These are phyloP conservation scores for Scomber colias DNA, from an alignment of 2,113 vertebrate genomes.

Conservation along the genomic window DNA sequence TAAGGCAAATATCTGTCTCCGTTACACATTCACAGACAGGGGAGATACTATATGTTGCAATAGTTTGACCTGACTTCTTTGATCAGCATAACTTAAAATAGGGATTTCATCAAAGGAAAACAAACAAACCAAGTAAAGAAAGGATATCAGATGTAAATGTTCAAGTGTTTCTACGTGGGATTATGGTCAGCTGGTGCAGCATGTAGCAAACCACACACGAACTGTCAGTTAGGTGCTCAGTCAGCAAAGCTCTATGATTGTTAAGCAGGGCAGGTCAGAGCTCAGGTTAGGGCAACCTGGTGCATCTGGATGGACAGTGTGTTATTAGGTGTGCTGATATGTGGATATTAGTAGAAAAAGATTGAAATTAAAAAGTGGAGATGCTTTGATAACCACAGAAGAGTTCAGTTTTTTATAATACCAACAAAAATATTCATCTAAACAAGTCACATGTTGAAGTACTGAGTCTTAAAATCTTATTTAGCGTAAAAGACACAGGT, in stretches of 20 bases:
- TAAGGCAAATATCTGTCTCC: constrained; percentile 79
- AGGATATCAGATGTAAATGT: constrained; percentile 26
- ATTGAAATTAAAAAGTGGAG: constrained; percentile 49
- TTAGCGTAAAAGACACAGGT: not conserved
- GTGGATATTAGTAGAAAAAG: constrained; percentile 61
- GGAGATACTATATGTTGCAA: constrained; percentile 32
- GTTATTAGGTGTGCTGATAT: constrained; percentile 54
- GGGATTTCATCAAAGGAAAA: constrained; percentile 9
- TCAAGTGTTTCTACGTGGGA: constrained; percentile 21
- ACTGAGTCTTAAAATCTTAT: not conserved
- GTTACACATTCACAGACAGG: constrained; percentile 72
- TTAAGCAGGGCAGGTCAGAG: constrained; percentile 22
- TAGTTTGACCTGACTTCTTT: constrained; percentile 33
- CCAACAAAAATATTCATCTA: not conserved
- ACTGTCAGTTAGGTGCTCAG: constrained; percentile 21
- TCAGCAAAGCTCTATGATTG: constrained; percentile 35
- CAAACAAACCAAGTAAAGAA: not conserved
- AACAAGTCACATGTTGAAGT: not conserved
- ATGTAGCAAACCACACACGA: constrained; percentile 31
- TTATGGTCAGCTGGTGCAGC: constrained; percentile 44
- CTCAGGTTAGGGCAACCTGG: constrained; percentile 23
- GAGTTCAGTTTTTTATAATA: not conserved
- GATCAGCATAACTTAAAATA: constrained; percentile 29
- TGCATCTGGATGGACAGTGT: constrained; percentile 10
- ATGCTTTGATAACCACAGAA: constrained; percentile 82